Evolutionary conservation across 2,113 vertebrate species (phyloP), one percentile per base, ranked within the genome.

Genomic region (Channa argus): DNA sequence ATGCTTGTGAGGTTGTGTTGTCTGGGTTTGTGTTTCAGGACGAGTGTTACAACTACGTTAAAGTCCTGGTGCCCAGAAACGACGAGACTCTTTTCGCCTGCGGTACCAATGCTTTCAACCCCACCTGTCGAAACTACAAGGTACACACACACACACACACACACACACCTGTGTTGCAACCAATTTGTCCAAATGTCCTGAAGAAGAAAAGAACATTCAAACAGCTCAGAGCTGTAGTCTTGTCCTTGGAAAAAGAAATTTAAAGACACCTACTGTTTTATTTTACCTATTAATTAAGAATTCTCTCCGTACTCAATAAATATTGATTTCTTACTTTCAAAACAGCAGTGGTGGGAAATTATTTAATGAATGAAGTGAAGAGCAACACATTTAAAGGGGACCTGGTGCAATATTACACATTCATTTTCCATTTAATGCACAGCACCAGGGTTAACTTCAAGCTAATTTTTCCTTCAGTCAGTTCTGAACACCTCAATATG

Each of bases 31-130:
- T 62, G 37, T 66, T 88, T 68, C 82, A 98, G 96, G 96, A 96
- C 0, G 96, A 96, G 64, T 97, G 96, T 60, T 96, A 97, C 91
- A 98, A 98, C 88, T 97, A 97, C 78, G 95, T 98, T 67, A 95
- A 96, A 11, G 96, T 98, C 3, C 88, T 98, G 43, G 94, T 96
- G 4, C 94, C 94, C 11, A 93, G 94, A 46, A 94, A 96, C 4
- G 92, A 96, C 14, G 93, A 93, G 80, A 96, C 92, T 0, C 92
- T 98, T 37, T 94, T 98, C 2, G 94, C 94, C 14, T 97, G 96
- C 0, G 96, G 96, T 1, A 97, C 96, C 5, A 98, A 98, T 15
- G 96, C 95, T 1, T 96, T 98, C 90, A 97, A 96, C 89, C 96
- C 96, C 0, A 87, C 94, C 80, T 98, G 96, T 86, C 88, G 96